Evolutionary conservation across 2,113 vertebrate genomes (phyloP), one percentile per base, ranked within the genome.

Genomic region (Sinosuthora webbiana): DNA sequence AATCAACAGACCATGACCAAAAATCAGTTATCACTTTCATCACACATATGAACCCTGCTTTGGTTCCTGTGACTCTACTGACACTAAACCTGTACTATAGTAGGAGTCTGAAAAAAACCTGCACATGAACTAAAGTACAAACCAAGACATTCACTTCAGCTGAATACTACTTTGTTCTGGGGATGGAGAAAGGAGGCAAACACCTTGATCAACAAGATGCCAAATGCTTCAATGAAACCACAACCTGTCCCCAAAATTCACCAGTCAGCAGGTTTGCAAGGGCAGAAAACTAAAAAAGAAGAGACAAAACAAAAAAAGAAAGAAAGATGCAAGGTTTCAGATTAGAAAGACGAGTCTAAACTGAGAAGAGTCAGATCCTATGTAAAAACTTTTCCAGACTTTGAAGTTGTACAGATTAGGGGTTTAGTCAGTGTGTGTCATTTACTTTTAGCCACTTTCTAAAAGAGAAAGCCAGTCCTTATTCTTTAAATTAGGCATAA

Each of bases 341-440:
- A 93, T 95, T 55, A 94, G 59, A 94, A 73, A 80, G 59, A 52
- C n/a, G 64, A 52, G 35, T 25, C 44, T 92, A 20, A 89, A 89
- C 30, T 27, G 59, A 73, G 30, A 90, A 20, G 28, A 83, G 35
- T 81, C 84, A 88, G 78, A 90, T 63, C 39, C 68, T 77, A 83
- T 69, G 59, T 70, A 77, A 89, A 91, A 95, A 50, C 16, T 70
- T 96, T 95, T 95, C 92, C 89, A 96, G 78, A n/a, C 90, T 95
- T 90, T 94, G 91, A 96, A 91, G 75, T 42, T 70, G 35, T 50
- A 84, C 31, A 93, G 35, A 42, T 39, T 39, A 59, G 20, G 20
- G 13, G 47, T 74, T 88, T 70, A 95, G 79, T 81, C 64, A 76
- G 44, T 5, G 7, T 19, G 21, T 74, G 81, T 59, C 62, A 90